phyloP scores from a whole-genome alignment of 92 coral and sea anemone genomes.

The Phenganax marumi region DNA sequence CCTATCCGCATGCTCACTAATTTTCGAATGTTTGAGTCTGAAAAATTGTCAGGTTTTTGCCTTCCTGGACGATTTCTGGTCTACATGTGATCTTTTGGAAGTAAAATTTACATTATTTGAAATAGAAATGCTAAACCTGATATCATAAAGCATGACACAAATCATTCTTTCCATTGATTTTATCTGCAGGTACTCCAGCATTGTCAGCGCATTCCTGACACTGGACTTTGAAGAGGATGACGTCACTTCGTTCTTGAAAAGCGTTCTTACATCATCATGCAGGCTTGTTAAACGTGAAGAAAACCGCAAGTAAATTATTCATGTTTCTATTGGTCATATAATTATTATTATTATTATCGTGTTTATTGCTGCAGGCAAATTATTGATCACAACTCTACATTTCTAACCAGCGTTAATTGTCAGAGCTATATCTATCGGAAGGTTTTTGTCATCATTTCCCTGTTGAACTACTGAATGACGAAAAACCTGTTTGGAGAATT shows the following conservation, averaged over 20 bases:
- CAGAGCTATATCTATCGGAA: too few relatives aligned
- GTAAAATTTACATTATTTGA: too few relatives aligned
- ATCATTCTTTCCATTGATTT: not conserved
- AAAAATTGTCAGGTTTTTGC: too few relatives aligned
- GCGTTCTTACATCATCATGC: conserved; percentile 6
- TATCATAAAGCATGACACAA: not conserved
- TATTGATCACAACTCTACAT: not conserved
- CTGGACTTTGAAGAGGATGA: conserved; percentile 75
- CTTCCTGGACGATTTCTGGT: too few relatives aligned
- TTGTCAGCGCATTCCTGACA: conserved; percentile 70
- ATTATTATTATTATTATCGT: not conserved
- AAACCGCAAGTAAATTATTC: conserved; percentile 6
- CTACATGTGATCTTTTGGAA: too few relatives aligned
- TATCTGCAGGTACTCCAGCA: conserved; percentile 59
- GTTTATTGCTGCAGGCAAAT: not conserved
- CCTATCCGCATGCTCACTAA: too few relatives aligned
- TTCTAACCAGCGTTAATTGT: not conserved
- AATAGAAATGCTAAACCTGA: not conserved
- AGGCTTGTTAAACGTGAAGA: not conserved
- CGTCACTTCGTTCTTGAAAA: conserved; percentile 62
- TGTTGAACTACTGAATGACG: too few relatives aligned
- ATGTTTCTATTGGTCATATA: not conserved
- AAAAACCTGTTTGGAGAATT: too few relatives aligned
- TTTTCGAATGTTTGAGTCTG: too few relatives aligned
- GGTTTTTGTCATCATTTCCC: too few relatives aligned